These are phyloP conservation scores for Hepsetus odoe DNA, from an alignment of 2,113 vertebrate species.

Conservation along the genomic window DNA sequence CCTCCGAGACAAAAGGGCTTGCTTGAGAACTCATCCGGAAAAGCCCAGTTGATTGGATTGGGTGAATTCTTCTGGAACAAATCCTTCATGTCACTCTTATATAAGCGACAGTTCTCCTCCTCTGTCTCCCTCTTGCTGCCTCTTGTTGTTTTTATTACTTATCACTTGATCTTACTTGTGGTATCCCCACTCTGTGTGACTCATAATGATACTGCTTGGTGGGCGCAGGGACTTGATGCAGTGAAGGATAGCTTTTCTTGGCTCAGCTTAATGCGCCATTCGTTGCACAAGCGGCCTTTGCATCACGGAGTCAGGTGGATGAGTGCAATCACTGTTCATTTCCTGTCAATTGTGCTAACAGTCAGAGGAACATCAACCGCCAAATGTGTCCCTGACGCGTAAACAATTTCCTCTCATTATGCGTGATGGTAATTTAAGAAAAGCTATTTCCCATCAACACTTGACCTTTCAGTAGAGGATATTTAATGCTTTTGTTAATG, in stretches of 20 bases:
- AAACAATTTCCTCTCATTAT: slow-evolving; percentile 69
- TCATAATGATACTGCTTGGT: slow-evolving; percentile 1
- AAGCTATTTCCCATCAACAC: slow-evolving; percentile 64
- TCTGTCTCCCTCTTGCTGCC: slow-evolving; percentile 1
- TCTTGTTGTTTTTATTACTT: slow-evolving; percentile 53
- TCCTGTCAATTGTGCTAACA: slow-evolving; percentile 26
- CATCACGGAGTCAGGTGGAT: not conserved
- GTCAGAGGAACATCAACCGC: slow-evolving; percentile 41
- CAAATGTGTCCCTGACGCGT: slow-evolving; percentile 59
- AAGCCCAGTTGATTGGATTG: slow-evolving; percentile 73
- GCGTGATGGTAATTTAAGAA: slow-evolving; percentile 54
- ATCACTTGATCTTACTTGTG: slow-evolving; percentile 21
- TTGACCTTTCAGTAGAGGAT: slow-evolving; percentile 64
- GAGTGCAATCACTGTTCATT: slow-evolving; percentile 45
- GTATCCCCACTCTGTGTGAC: not conserved
- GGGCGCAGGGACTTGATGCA: not conserved
- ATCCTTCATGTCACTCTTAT: slow-evolving; percentile 67
- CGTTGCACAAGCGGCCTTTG: slow-evolving; percentile 14
- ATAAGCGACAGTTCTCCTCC: slow-evolving; percentile 49
- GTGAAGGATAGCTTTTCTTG: not conserved
- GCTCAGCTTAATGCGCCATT: not conserved
- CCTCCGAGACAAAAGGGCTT: slow-evolving; percentile 56
- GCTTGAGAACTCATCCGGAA: slow-evolving; percentile 70
- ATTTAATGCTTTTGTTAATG: slow-evolving; percentile 63
- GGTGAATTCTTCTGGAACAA: slow-evolving; percentile 70